Percentiles rank a stretch among this genome's conserved stretches.
These are phyloP conservation scores for Bergia sp. DNA, from an alignment of 92 coral and sea anemone species.

Conservation along the genomic window DNA sequence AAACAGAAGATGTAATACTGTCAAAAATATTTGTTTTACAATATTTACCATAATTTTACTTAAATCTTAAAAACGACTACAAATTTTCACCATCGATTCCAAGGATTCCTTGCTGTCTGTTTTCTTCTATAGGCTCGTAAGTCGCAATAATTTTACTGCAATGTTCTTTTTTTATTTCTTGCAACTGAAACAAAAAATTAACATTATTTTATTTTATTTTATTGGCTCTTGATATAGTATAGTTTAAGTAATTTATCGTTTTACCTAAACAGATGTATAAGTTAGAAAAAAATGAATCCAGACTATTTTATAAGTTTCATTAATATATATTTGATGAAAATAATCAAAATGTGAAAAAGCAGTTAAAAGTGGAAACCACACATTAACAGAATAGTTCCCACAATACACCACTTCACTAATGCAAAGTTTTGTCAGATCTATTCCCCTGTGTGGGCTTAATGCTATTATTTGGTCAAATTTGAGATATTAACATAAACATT, in stretches of 20 bases:
- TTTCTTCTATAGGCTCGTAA: slow-evolving; percentile 73
- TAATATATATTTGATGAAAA: no score
- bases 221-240: neutral
- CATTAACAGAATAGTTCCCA: no score
- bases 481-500: no score
- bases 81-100: slow-evolving; percentile 76
- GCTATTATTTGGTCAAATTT: no score
- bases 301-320: no score
- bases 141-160: slow-evolving; percentile 65
- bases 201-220: neutral
- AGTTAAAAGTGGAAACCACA: no score
- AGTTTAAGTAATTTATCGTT: neutral
- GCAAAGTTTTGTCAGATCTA: no score
- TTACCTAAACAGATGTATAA: neutral
- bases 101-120: slow-evolving; percentile 51
- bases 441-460: no score
- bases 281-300: neutral
- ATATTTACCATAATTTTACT: neutral
- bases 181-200: slow-evolving; percentile 36
- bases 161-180: slow-evolving; percentile 57
- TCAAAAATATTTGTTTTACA: no score
- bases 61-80: neutral
- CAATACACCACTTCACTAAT: no score
- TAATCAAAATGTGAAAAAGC: no score
- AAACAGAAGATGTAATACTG: no score